phyloP scores from a whole-genome alignment of 2,888 invertebrate genomes.

The Agrochola litura region DNA sequence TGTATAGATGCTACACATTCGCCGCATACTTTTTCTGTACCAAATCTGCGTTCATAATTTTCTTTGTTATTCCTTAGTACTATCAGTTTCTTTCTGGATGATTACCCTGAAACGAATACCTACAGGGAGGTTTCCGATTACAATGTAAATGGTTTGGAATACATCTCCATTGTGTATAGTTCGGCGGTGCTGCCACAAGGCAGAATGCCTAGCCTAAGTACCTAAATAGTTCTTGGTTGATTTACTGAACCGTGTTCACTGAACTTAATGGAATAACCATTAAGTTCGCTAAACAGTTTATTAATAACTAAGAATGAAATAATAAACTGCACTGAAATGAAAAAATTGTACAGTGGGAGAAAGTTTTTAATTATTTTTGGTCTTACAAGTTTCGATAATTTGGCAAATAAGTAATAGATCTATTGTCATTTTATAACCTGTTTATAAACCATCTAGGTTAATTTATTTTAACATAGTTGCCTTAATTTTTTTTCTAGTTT shows the following conservation, averaged over 20 bases:
- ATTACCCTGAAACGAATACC: slow-evolving; percentile 50
- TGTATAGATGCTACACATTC: not conserved
- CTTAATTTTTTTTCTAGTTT: not conserved
- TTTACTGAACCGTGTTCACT: slow-evolving; percentile 21
- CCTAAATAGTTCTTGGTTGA: slow-evolving; percentile 20
- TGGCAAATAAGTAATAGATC: not conserved
- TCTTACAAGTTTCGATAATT: not conserved
- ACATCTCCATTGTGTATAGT: slow-evolving; percentile 23
- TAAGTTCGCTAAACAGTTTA: slow-evolving; percentile 10
- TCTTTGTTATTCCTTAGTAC: slow-evolving; percentile 2
- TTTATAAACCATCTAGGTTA: not conserved
- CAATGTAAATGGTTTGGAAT: slow-evolving; percentile 50
- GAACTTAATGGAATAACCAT: slow-evolving; percentile 8
- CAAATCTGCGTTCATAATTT: not conserved
- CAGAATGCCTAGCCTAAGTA: slow-evolving; percentile 3
- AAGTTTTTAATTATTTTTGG: not conserved
- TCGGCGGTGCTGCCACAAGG: slow-evolving; percentile 2
- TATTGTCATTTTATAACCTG: not conserved
- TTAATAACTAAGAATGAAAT: not conserved
- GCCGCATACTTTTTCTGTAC: not conserved
- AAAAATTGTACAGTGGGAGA: not conserved
- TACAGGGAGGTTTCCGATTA: slow-evolving; percentile 6
- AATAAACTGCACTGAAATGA: not conserved
- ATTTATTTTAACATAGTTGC: not conserved
- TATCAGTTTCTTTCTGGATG: slow-evolving; percentile 40